Evolutionary conservation across 1,140 invertebrate genomes (phyloP), one percentile per base, ranked within the genome.

Genomic region (Fopius arisanus): DNA sequence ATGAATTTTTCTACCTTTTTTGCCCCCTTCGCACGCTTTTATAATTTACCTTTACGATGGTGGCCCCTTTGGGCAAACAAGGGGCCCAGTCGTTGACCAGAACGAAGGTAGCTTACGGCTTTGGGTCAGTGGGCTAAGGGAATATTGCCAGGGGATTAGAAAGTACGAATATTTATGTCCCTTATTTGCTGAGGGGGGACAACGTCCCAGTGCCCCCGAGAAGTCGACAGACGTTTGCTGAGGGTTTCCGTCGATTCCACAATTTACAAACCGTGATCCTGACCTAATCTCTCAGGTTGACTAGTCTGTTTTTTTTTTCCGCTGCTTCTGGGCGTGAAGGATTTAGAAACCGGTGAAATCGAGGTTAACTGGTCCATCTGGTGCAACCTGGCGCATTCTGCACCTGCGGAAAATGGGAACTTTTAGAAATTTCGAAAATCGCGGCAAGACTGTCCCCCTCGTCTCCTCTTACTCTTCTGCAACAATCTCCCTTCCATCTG

Each of bases 61-160:
- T 16, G 26, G 14, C 23, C 54, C 26, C 21, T 1, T 12, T 6
- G 9, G 54, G n/a, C 2, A 62, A 62, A 62, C 29, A n/a, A 19
- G 29, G 33, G 29, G 51, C 48, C 59, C 28, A 31, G 43, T 66
- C 51, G 21, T 40, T 70, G 67, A 21, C 72, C 72, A 68, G 28
- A 9, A 33, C 6, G 23, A 26, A 33, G 26, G 62, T 65, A 33
- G n/a, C 29, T 65, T 65, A 65, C 28, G 62, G 62, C 33, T 75
- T 74, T 75, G 51, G 73, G 73, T 75, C 68, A 75, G 48, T 75
- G 51, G 73, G 73, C 73, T 75, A 75, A 71, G 31, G 6, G n/a
- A 23, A 29, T 51, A 37, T 48, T 16, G 48, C 33, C 16, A 19
- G 43, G 65, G 43, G 37, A 73, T 68, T 73, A 59, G 72, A 73